Conservation (phyloP, 2,113 vertebrate genomes). For the Cephalopterus ornatus region DNA sequence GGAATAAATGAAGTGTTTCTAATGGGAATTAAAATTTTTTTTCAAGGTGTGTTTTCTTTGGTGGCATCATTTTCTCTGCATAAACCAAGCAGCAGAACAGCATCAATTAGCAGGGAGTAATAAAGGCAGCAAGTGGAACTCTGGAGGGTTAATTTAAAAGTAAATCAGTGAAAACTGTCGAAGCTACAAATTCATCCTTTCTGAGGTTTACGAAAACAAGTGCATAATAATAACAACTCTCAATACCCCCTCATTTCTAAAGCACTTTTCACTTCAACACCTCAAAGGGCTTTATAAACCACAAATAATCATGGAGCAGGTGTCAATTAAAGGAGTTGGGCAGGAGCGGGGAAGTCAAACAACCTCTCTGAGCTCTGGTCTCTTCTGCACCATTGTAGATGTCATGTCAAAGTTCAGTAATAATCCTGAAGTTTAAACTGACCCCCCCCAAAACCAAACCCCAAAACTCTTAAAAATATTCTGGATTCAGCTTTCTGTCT, state of each 20-base stretch:
- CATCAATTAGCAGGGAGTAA: neutral
- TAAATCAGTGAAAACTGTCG: neutral
- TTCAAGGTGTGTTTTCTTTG: neutral
- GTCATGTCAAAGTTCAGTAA: neutral
- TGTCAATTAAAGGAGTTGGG: neutral
- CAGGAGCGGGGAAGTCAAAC: neutral
- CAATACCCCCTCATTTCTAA: neutral
- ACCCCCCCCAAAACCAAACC: neutral
- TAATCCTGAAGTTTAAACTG: neutral
- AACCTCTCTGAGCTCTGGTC: neutral
- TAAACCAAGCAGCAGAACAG: neutral
- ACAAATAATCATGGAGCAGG: neutral
- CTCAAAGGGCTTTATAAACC: neutral
- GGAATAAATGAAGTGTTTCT: neutral
- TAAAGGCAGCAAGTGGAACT: neutral
- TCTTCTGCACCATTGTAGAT: neutral
- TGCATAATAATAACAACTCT: neutral
- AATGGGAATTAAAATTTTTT: neutral
- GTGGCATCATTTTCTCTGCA: neutral
- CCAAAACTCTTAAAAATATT: neutral
- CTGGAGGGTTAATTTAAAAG: neutral
- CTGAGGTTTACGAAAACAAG: neutral
- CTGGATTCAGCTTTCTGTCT: neutral
- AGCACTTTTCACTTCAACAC: neutral
- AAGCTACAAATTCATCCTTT: neutral